Evolutionary conservation across 2,888 invertebrate genomes (phyloP).

Genomic region (Hydraecia micacea): DNA sequence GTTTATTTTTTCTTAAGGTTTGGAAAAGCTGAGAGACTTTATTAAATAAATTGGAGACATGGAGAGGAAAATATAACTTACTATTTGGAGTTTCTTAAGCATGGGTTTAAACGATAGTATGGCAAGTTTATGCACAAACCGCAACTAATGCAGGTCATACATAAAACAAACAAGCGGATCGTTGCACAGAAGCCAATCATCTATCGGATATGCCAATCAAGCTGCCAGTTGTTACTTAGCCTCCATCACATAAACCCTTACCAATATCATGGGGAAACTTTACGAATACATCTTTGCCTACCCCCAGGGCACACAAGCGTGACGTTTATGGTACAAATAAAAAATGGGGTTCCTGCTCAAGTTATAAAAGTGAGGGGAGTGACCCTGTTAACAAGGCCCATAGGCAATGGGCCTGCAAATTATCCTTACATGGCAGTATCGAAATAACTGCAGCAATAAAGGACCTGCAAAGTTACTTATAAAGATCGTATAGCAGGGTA

Average conservation of each 20-base stretch:
- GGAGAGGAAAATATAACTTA: not conserved
- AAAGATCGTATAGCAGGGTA: slow-evolving; percentile 37
- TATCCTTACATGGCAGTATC: slow-evolving; percentile 38
- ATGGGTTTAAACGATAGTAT: not conserved
- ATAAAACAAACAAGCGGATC: not conserved
- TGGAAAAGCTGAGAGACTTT: not conserved
- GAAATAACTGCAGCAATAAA: slow-evolving; percentile 52
- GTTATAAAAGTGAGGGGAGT: slow-evolving; percentile 48
- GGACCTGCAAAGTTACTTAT: slow-evolving; percentile 38
- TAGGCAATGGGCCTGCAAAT: slow-evolving; percentile 52
- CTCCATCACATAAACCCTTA: slow-evolving; percentile 28
- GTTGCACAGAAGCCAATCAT: not conserved
- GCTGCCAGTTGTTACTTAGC: not conserved
- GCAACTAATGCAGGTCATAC: not conserved
- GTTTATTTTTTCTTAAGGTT: not conserved
- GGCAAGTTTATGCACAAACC: not conserved
- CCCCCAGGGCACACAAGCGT: slow-evolving; percentile 19
- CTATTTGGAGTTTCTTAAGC: not conserved
- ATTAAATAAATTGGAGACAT: not conserved
- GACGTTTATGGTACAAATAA: slow-evolving; percentile 54
- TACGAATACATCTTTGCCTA: slow-evolving; percentile 23
- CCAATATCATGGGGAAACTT: slow-evolving; percentile 23
- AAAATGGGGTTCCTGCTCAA: slow-evolving; percentile 43
- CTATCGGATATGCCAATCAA: not conserved
- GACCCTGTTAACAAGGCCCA: slow-evolving; percentile 47